Conservation (phyloP, 2,888 invertebrate genomes). For the Drosophila greeni region DNA sequence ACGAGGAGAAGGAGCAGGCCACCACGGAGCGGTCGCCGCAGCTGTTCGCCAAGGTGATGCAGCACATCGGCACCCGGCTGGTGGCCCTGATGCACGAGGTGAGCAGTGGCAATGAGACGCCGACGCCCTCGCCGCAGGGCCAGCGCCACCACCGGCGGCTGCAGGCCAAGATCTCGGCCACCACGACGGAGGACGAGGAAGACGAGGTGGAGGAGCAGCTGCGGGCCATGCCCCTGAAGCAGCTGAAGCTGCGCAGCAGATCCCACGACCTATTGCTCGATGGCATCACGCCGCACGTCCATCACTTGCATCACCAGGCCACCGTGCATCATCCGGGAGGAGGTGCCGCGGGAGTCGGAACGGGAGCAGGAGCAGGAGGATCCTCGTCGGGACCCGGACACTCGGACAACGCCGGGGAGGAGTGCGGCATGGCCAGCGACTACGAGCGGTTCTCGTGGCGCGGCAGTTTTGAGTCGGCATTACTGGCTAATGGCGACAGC, state of each 20-base stretch:
- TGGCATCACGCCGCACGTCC: constrained; percentile 67
- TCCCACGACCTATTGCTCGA: constrained; percentile 89
- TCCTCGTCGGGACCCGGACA: constrained; percentile 78
- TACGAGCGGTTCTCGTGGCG: constrained; percentile 95
- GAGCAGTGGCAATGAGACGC: constrained; percentile 84
- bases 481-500: constrained; percentile 90
- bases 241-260: constrained; percentile 81
- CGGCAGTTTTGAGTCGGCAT: constrained; percentile 94
- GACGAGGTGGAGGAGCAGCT: constrained; percentile 75
- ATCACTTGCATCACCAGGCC: constrained; percentile 24
- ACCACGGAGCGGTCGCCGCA: constrained; percentile 85
- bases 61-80: constrained; percentile 91
- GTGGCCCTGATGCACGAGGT: constrained; percentile 96
- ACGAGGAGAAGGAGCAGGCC: constrained; percentile 69
- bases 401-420: constrained; percentile 80
- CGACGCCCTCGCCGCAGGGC: constrained; percentile 79
- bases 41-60: constrained; percentile 93
- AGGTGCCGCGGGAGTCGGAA: constrained; percentile 79
- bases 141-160: constrained; percentile 81
- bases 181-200: constrained; percentile 78
- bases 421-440: constrained; percentile 87
- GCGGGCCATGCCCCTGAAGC: constrained; percentile 57
- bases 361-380: constrained; percentile 78
- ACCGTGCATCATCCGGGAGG: constrained; percentile 58
- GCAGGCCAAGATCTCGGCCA: constrained; percentile 81